Base-by-base conservation (phyloP, 2,797 vertebrate species). In the Epinephelus malabaricus region DNA sequence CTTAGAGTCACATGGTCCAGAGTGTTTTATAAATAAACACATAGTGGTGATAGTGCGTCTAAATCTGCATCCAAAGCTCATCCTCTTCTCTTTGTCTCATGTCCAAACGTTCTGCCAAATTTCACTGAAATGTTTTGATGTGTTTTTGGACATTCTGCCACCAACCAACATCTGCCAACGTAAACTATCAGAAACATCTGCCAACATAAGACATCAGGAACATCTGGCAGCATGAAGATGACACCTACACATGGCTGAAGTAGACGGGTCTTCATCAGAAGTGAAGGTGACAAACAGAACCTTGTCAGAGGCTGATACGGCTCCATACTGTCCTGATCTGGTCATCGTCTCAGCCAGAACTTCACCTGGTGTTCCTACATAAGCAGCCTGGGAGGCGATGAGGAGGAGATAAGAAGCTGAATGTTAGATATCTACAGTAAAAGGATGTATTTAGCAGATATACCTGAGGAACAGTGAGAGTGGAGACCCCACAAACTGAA, bases 201-300 rank as follows among this genome's bases (percentile, higher is more conserved):
- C 30, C 30, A 34, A 34, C 30, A 7, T 34, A 34, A 34, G 30
- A 34, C 7, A 34, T 0, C 17, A 2, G 10, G 55, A 12, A 43
- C 30, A 5, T 45, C 15, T 27, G 25, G 3, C 23, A 19, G 21
- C 17, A 12, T 43, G 11, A 43, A 45, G 86, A 0, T 86, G 91
- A 87, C 95, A 97, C 82, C 90, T 89, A 94, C 98, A 99, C 92
- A 99, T 90, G 23, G 97, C 97, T 0, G 97, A 96, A 0, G 17
- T 56, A 0, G 80, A 73, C 0, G 81, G 46, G 13, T 92, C 91
- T 2, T 91, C 91, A 5, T 94, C 93, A 3, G 90, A 85, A 0
- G 86, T 88, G 84, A 95, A 94, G 59, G 93, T 92, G 8, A 91
- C 86, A 23, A 95, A 96, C 79, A 96, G 86, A 9, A 96, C 94